Evolutionary conservation across 2,797 vertebrate species (phyloP).

Genomic region (Melanotaenia nigrans): DNA sequence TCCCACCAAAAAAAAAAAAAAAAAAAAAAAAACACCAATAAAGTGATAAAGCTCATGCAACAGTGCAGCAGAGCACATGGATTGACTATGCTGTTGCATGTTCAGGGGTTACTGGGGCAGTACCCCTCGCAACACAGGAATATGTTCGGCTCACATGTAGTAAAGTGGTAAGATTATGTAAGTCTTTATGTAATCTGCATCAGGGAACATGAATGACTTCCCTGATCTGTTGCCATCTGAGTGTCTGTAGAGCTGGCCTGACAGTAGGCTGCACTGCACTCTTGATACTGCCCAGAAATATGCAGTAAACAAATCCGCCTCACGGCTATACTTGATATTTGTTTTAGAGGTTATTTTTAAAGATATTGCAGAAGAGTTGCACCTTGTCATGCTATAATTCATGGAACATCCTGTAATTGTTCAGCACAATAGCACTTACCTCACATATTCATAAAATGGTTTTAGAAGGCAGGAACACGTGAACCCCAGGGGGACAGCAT

Average conservation of each 20-base stretch:
- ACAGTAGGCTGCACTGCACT: slow-evolving; percentile 63
- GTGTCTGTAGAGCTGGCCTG: slow-evolving; percentile 42
- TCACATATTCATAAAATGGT: slow-evolving; percentile 39
- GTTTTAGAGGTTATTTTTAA: slow-evolving; percentile 10
- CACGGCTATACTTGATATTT: slow-evolving; percentile 13
- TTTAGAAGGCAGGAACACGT: slow-evolving; percentile 33
- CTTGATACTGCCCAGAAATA: slow-evolving; percentile 26
- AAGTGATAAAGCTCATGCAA: slow-evolving; percentile 44
- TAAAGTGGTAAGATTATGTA: slow-evolving; percentile 84
- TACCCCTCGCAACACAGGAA: slow-evolving; percentile 66
- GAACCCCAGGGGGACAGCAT: slow-evolving; percentile 38
- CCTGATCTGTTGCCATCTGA: slow-evolving; percentile 62
- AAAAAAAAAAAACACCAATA: slow-evolving; percentile 16
- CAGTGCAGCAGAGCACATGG: slow-evolving; percentile 63
- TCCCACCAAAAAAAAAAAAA: no score
- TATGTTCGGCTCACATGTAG: slow-evolving; percentile 81
- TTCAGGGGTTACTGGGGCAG: slow-evolving; percentile 77
- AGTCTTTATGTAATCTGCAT: slow-evolving; percentile 85
- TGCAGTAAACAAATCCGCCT: slow-evolving; percentile 18
- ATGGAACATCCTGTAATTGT: slow-evolving; percentile 55
- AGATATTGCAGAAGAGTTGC: not conserved
- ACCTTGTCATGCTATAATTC: slow-evolving; percentile 21
- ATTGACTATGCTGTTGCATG: slow-evolving; percentile 46
- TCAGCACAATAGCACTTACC: slow-evolving; percentile 8
- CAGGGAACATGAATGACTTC: slow-evolving; percentile 78